Evolutionary conservation across 2,888 invertebrate species (phyloP), one percentile per base, ranked within the genome.

Genomic region (Himalopsyche tibetana): DNA sequence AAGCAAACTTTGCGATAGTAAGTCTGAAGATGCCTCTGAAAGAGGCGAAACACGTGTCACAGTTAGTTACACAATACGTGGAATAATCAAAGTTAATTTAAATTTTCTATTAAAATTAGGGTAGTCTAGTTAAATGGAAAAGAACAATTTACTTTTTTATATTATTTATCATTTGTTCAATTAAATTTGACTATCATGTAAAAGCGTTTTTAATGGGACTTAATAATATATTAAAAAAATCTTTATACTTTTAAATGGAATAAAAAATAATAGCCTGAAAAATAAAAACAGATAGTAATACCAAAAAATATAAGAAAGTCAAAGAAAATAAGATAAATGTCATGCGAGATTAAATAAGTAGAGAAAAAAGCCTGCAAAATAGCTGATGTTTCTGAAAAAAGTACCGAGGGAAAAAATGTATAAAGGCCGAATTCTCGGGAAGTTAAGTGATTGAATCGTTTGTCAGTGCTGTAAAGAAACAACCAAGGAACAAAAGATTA

Each of bases 381-480:
- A 63, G 63, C 51, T 51, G 12, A 51, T 51, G 51, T 51, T 51
- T 63, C 28, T 63, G 19, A 63, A 63, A 28, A 19, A 17, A 63
- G 28, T 19, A 19, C 63, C 9, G 19, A n/a, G 63, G 19, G 19
- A 28, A n/a, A 63, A 63, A 63, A 63, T 12, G 28, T 63, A 19
- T 63, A 19, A 6, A n/a, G 19, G 11, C 8, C 11, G 63, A 63
- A 63, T 28, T 63, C 63, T 63, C 19, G 63, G 9, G 19, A 28
- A 19, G n/a, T n/a, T 63, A 63, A 63, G 63, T 63, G 63, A 63
- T 63, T 63, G 63, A 63, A 63, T 19, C 63, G 15, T 63, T 63
- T 63, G 63, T 63, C 63, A 63, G 63, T 63, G 63, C 9, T 63
- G 63, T 63, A 4, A 19, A 19, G 19, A 63, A 63, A 28, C 63